These are phyloP conservation scores for Camelus bactrianus DNA, from an alignment of 2,113 vertebrate species.

Conservation along the genomic window DNA sequence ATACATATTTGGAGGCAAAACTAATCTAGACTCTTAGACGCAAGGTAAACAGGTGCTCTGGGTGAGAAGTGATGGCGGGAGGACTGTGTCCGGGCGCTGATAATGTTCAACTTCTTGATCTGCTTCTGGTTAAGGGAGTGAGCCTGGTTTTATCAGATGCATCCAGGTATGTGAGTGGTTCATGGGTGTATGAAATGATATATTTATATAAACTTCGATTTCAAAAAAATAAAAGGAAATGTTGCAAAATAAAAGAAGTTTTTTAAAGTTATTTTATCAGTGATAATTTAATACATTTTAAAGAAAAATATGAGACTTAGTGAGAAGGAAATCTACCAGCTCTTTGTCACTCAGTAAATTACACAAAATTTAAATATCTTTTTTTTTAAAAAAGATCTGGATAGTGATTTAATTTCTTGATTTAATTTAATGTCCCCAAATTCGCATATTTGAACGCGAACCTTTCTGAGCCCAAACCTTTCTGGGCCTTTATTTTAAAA, in stretches of 20 bases:
- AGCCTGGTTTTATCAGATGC: not conserved
- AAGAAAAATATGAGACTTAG: not conserved
- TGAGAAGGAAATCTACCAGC: not conserved
- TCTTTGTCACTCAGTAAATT: not conserved
- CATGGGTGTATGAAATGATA: too few relatives aligned
- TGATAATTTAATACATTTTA: not conserved
- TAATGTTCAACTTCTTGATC: too few relatives aligned
- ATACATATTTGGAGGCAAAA: not conserved
- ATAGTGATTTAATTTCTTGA: too few relatives aligned
- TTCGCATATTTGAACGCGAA: not conserved
- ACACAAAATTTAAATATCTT: not conserved
- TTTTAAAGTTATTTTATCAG: not conserved
- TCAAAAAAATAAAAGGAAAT: not conserved
- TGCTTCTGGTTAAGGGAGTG: rapidly evolving
- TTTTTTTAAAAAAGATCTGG: not conserved
- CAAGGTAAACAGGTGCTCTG: not conserved
- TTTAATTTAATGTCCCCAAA: not conserved
- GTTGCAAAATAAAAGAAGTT: not conserved
- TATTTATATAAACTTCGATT: not conserved
- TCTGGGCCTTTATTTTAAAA: not conserved
- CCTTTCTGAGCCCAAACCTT: rapidly evolving
- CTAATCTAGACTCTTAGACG: too few relatives aligned
- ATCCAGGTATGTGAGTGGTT: rapidly evolving
- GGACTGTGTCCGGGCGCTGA: rapidly evolving
- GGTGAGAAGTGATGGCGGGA: rapidly evolving